Evolutionary conservation across 2,888 invertebrate genomes (phyloP).

Genomic region (Elmis aenea): DNA sequence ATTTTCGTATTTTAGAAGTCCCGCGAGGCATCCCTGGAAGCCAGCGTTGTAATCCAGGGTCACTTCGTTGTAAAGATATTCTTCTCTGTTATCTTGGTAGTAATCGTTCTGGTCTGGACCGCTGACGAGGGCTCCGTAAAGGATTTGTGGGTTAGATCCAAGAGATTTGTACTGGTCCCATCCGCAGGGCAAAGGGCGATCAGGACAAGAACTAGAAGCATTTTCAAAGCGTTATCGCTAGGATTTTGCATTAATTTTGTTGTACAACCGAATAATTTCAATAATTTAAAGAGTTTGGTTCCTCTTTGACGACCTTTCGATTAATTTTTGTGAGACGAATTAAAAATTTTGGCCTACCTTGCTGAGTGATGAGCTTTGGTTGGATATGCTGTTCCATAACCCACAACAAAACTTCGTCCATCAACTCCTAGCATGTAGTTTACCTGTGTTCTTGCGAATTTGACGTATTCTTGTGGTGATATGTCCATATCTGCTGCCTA

Average conservation of each 20-base stretch:
- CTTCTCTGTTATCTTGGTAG: slow-evolving; percentile 51
- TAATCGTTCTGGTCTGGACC: slow-evolving; percentile 53
- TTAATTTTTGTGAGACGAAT: too few relatives aligned
- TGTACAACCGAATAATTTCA: too few relatives aligned
- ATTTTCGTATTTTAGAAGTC: too few relatives aligned
- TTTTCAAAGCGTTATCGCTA: too few relatives aligned
- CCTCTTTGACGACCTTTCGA: too few relatives aligned
- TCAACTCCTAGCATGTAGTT: slow-evolving; percentile 52
- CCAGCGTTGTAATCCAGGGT: slow-evolving; percentile 55
- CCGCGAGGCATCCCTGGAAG: slow-evolving; percentile 52
- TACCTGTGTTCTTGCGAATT: slow-evolving; percentile 52
- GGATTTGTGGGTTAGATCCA: slow-evolving; percentile 50
- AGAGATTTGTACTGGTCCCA: slow-evolving; percentile 47
- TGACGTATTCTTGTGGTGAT: slow-evolving; percentile 40
- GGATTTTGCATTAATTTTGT: too few relatives aligned
- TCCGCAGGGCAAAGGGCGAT: slow-evolving; percentile 47
- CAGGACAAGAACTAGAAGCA: slow-evolving; percentile 51
- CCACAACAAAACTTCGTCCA: slow-evolving; percentile 53
- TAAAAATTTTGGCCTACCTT: too few relatives aligned
- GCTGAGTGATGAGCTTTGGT: slow-evolving; percentile 52
- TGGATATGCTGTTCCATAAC: slow-evolving; percentile 52
- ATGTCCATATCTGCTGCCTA: slow-evolving; percentile 44
- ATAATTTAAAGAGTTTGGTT: too few relatives aligned
- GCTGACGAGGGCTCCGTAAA: slow-evolving; percentile 54
- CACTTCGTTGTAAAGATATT: slow-evolving; percentile 53